Percentiles rank a stretch among this genome's conserved stretches.
Evolutionary conservation across 2,113 vertebrate species (phyloP).

Genomic region (Brachionichthys hirsutus): DNA sequence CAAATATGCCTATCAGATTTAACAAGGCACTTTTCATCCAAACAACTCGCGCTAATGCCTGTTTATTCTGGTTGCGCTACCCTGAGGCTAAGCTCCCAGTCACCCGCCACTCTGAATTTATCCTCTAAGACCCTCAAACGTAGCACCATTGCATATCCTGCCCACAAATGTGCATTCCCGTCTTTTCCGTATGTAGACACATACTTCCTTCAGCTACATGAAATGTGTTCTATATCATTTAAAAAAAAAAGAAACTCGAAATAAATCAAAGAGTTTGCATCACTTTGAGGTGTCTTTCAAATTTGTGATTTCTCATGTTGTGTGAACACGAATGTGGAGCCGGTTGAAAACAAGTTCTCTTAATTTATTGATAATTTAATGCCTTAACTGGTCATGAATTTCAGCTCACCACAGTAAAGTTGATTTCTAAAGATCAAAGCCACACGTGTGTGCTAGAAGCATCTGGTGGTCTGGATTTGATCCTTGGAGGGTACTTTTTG

Average conservation of each 20-base stretch:
- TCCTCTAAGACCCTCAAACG: constrained; percentile 62
- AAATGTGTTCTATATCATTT: constrained; percentile 47
- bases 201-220: constrained; percentile 32
- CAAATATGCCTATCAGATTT: constrained; percentile 68
- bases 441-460: too few relatives aligned
- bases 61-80: constrained; percentile 57
- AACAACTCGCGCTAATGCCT: constrained; percentile 59
- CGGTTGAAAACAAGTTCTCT: background rate
- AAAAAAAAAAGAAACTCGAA: constrained; percentile 21
- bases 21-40: constrained; percentile 67
- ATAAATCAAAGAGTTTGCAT: constrained; percentile 21
- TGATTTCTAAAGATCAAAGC: too few relatives aligned
- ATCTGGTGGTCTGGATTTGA: too few relatives aligned
- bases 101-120: constrained; percentile 62
- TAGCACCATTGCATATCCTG: constrained; percentile 48
- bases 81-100: constrained; percentile 62
- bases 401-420: too few relatives aligned
- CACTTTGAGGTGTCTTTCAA: constrained; percentile 20
- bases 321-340: background rate
- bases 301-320: constrained; percentile 28
- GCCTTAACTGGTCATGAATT: background rate
- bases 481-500: too few relatives aligned
- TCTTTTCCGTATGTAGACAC: constrained; percentile 8
- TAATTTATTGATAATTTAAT: background rate
- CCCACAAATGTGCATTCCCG: constrained; percentile 31